Evolutionary conservation across 2,888 invertebrate genomes (phyloP).

Genomic region (Synergus umbraculus): DNA sequence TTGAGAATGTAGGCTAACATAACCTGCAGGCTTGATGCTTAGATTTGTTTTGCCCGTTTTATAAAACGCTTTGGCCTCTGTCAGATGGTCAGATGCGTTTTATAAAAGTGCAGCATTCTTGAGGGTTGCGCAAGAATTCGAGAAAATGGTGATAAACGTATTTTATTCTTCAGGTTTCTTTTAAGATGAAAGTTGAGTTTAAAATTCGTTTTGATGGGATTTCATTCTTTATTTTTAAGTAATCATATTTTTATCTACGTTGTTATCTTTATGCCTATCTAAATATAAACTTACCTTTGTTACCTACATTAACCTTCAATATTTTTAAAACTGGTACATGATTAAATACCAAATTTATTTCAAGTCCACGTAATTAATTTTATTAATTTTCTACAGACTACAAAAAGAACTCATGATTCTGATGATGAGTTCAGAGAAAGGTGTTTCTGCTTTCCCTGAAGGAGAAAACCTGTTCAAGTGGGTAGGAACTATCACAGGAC

Average conservation of each 20-base stretch:
- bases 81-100: not conserved
- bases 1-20: slow-evolving; percentile 27
- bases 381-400: slow-evolving; percentile 80
- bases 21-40: slow-evolving; percentile 42
- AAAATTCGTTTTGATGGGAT: not conserved
- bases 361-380: not conserved
- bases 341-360: not conserved
- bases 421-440: slow-evolving; percentile 93
- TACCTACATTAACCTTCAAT: not conserved
- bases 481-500: slow-evolving; percentile 96
- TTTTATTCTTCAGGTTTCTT: not conserved
- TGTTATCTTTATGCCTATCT: not conserved
- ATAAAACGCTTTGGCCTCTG: not conserved
- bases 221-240: not conserved
- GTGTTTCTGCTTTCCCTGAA: slow-evolving; percentile 97
- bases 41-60: not conserved
- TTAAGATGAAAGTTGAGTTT: not conserved
- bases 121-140: not conserved
- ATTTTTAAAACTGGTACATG: not conserved
- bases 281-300: not conserved
- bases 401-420: slow-evolving; percentile 94
- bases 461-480: slow-evolving; percentile 97
- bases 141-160: not conserved
- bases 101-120: not conserved
- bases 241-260: not conserved